A percentile compares a stretch with the other conserved stretches of the same genome.
Evolutionary conservation across 2,888 invertebrate species (phyloP).

Genomic region (Fragum whitleyi): DNA sequence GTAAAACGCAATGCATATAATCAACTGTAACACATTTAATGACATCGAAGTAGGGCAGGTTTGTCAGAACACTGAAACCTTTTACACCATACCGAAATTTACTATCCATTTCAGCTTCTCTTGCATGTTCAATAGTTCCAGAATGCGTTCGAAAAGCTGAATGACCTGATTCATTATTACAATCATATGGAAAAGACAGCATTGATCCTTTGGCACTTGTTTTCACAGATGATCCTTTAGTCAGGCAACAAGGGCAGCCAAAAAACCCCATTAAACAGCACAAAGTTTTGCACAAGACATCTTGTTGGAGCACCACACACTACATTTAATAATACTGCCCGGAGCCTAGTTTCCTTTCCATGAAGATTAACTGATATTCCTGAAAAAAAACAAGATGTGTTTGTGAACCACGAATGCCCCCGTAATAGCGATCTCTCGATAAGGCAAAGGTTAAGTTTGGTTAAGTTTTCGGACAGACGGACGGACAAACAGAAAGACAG

Average conservation of each 20-base stretch:
- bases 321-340: conserved; percentile 26
- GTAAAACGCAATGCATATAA: conserved; percentile 71
- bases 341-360: conserved; percentile 17
- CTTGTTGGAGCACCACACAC: conserved; percentile 58
- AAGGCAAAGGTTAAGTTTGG: no score
- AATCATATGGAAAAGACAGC: conserved; percentile 28
- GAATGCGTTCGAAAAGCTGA: conserved; percentile 20
- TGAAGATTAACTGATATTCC: conserved; percentile 23
- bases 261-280: conserved; percentile 57
- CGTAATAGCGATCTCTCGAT: no score
- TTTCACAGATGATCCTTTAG: conserved; percentile 51
- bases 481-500: no score
- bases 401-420: no score
- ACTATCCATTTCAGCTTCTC: conserved; percentile 17
- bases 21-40: conserved; percentile 62
- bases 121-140: conserved; percentile 20
- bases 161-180: conserved; percentile 15
- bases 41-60: conserved; percentile 57
- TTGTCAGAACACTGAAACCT: conserved; percentile 49
- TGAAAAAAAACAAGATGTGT: conserved; percentile 12
- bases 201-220: conserved; percentile 42
- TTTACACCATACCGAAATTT: conserved; percentile 51
- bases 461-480: no score
- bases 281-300: conserved; percentile 47
- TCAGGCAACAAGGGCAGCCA: conserved; percentile 47